phyloP scores from a whole-genome alignment of 2,113 vertebrate species.

The Equus przewalskii region DNA sequence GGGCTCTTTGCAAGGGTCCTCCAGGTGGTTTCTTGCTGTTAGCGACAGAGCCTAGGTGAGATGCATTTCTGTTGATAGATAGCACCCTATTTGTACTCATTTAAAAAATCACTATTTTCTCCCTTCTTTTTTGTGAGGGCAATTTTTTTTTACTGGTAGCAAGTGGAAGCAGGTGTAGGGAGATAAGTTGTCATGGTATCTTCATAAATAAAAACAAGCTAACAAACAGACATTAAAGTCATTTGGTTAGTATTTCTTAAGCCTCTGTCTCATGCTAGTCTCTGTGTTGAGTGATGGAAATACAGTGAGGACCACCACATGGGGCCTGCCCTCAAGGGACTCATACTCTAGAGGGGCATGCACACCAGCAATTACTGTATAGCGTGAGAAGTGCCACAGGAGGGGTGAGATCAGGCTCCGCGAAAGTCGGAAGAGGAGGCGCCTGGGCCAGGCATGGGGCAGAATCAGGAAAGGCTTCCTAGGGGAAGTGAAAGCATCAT shows the following conservation, averaged over 20 bases:
- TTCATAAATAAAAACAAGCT: not conserved
- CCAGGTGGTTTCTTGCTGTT: not conserved
- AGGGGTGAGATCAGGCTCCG: not conserved
- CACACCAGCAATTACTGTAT: not conserved
- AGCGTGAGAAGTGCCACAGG: not conserved
- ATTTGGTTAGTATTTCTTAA: not conserved
- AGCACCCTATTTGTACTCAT: not conserved
- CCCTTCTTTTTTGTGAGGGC: not conserved
- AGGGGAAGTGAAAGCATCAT: not conserved
- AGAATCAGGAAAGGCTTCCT: not conserved
- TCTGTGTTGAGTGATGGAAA: not conserved
- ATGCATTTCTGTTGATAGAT: not conserved
- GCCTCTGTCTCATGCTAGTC: not conserved
- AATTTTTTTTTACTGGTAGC: not conserved
- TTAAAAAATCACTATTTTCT: not conserved
- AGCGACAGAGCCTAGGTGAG: not conserved
- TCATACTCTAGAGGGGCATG: not conserved
- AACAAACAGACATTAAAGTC: not conserved
- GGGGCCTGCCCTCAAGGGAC: not conserved
- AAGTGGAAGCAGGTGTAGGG: not conserved
- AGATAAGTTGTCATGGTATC: not conserved
- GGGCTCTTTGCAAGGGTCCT: not conserved
- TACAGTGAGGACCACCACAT: not conserved
- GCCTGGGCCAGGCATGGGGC: not conserved
- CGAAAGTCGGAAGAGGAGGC: not conserved